Base-by-base conservation (phyloP, 2,113 vertebrate genomes). In the Pardalotus punctatus region DNA sequence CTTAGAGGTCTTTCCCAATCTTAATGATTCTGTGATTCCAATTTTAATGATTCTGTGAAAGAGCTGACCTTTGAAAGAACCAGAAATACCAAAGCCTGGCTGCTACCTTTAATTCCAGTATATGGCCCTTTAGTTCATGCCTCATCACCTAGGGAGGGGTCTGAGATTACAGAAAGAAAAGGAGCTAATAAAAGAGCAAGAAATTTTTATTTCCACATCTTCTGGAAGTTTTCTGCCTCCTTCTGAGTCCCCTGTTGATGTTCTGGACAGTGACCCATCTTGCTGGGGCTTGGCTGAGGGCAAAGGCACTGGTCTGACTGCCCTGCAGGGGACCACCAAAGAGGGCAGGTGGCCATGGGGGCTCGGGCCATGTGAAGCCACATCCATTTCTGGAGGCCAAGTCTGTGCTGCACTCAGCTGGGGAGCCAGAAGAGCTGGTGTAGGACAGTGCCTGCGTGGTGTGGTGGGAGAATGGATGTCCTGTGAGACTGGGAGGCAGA, bases 391-490 rank as follows among this genome's bases (percentile, higher is more conserved):
- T 56, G 56, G 56, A 24, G 42, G 29, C 35, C 2, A 1, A 25
- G 17, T 42, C 50, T 61, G 64, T 5, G 10, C 77, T 71, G 22
- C 51, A 9, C 0, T 2, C 27, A 58, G 6, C 1, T 0, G 9
- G 27, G 19, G 70, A 73, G 36, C 31, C 47, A 33, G 60, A 70
- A 64, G 23, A 42, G 42, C 35, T 70, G 24, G 15, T 24, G 42
- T 14, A 47, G 40, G 23, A 19, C 17, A n/a, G 25, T 23, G 48
- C 21, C 16, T 45, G 20, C 18, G 3, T 3, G 23, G 21, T 0
- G 0, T 21, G 38, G 16, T 47, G 19, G 54, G 29, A 74, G 11
- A 16, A 19, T 17, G 16, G 56, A 10, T 54, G 42, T 70, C n/a
- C 67, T 40, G 57, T 8, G 58, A 42, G n/a, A 18, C 58, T 45